Evolutionary conservation across 2,113 vertebrate genomes (phyloP).

Genomic region (Myotis davidii): DNA sequence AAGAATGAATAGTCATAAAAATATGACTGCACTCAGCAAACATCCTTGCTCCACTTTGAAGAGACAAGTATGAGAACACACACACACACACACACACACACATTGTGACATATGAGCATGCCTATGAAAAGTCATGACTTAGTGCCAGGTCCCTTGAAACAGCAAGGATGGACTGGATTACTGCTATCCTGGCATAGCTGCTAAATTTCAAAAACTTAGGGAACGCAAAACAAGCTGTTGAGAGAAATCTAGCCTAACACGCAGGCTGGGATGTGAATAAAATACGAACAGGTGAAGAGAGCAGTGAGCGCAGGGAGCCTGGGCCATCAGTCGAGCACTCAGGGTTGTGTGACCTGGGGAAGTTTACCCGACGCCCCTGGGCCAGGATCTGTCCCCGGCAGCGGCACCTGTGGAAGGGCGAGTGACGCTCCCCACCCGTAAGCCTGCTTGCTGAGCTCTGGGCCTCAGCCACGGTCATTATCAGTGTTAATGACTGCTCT

Average conservation of each 20-base stretch:
- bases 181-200: too few species aligned
- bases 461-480: background rate
- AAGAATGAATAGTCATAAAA: slow-evolving; percentile 1
- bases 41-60: slow-evolving; percentile 9
- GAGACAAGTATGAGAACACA: background rate
- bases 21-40: background rate
- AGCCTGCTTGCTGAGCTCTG: background rate
- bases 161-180: too few species aligned
- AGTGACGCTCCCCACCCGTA: background rate
- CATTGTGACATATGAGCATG: background rate
- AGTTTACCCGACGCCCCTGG: background rate
- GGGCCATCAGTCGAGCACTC: background rate
- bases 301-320: background rate
- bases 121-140: background rate
- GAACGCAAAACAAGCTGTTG: background rate
- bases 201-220: too few species aligned
- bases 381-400: background rate
- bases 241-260: background rate
- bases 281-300: background rate
- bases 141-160: too few species aligned
- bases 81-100: background rate
- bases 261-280: background rate
- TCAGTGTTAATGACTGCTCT: background rate
- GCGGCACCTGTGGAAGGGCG: background rate
- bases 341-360: background rate